Evolutionary conservation across 2,113 vertebrate genomes (phyloP).

Genomic region (Blennius ocellaris): DNA sequence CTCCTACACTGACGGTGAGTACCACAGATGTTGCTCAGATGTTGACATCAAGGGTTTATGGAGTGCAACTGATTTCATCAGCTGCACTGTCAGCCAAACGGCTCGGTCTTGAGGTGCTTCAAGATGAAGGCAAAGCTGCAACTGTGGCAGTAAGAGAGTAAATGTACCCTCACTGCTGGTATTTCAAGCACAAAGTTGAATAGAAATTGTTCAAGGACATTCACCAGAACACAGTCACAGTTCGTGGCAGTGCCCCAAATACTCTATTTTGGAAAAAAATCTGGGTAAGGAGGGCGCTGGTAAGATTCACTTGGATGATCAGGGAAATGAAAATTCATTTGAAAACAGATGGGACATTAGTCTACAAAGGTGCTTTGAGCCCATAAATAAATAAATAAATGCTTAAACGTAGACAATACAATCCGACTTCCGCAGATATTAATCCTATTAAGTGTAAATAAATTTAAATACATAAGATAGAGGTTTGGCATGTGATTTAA

Average conservation of each 20-base stretch:
- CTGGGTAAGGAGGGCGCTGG: slow-evolving; percentile 23
- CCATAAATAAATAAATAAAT: neutral
- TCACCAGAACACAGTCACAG: slow-evolving; percentile 7
- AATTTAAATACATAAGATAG: too few relatives aligned
- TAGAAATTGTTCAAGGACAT: slow-evolving; percentile 4
- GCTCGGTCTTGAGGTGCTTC: neutral
- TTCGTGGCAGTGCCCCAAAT: slow-evolving; percentile 12
- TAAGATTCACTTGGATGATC: slow-evolving; percentile 41
- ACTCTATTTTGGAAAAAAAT: slow-evolving; percentile 10
- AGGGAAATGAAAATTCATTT: slow-evolving; percentile 30
- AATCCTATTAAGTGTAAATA: neutral
- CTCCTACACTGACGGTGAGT: slow-evolving; percentile 9
- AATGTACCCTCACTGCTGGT: slow-evolving; percentile 4
- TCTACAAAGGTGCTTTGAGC: slow-evolving; percentile 29
- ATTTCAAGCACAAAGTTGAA: neutral
- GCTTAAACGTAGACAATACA: neutral
- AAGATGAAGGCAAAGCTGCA: neutral
- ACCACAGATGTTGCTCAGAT: slow-evolving; percentile 39
- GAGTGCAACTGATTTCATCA: slow-evolving; percentile 25
- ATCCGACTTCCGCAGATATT: neutral
- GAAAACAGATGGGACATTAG: slow-evolving; percentile 47
- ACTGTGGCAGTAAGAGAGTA: neutral
- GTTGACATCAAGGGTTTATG: slow-evolving; percentile 29
- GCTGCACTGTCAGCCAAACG: neutral
- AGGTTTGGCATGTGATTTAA: too few relatives aligned